phyloP scores from a whole-genome alignment of 2,797 vertebrate species.

The Onychomys arenicola region DNA sequence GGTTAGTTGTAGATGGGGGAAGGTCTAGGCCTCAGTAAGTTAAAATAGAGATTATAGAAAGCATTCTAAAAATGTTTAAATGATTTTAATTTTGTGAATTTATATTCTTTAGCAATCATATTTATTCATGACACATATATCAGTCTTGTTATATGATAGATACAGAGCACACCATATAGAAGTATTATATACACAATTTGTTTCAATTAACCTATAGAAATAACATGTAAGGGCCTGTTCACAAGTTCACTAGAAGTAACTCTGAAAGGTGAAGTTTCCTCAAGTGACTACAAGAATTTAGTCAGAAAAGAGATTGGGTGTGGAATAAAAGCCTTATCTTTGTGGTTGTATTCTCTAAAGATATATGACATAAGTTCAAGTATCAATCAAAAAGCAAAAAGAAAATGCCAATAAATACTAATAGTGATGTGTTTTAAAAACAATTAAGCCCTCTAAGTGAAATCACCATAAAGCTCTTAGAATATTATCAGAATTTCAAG shows the following conservation, averaged over 20 bases:
- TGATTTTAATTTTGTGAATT: neutral
- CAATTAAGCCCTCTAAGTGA: neutral
- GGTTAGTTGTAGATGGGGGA: neutral
- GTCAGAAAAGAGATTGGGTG: neutral
- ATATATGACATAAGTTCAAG: neutral
- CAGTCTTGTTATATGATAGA: neutral
- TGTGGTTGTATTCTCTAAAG: neutral
- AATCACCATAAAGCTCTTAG: neutral
- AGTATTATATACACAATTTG: neutral
- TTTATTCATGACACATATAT: neutral
- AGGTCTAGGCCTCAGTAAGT: neutral
- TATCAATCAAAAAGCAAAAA: neutral
- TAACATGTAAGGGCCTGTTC: neutral
- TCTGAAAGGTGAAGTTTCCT: neutral
- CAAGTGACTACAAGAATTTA: neutral
- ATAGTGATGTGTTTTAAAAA: neutral
- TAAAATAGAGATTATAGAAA: slow-evolving; percentile 13
- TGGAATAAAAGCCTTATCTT: neutral
- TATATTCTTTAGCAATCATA: neutral
- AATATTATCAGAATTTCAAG: neutral
- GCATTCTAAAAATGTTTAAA: neutral
- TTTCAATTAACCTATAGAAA: neutral
- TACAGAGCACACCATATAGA: neutral
- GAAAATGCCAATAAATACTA: slow-evolving; percentile 3
- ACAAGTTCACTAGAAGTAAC: neutral